Conservation (phyloP, 2,797 vertebrate genomes). For the Sebastes dallii region DNA sequence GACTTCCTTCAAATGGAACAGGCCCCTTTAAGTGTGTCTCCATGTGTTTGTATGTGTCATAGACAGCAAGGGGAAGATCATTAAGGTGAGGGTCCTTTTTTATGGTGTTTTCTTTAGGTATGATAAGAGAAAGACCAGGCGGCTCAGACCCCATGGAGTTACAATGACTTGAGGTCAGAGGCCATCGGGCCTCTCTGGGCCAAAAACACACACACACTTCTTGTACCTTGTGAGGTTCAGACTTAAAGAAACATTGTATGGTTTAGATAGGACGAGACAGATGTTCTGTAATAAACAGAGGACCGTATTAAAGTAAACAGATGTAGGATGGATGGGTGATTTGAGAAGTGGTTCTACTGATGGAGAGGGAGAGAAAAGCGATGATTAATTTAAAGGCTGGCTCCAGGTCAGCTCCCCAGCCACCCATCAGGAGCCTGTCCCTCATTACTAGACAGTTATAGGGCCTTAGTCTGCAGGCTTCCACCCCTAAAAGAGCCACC, state of each 20-base stretch:
- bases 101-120: constrained; percentile 11
- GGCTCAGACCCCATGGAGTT: constrained; percentile 11
- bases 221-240: neutral
- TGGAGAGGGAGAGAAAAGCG: constrained; percentile 16
- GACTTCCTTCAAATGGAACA: neutral
- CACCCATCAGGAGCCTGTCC: constrained; percentile 60
- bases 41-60: neutral
- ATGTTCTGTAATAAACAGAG: neutral
- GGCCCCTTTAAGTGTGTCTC: neutral
- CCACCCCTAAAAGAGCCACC: constrained; percentile 62
- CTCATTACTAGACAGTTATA: constrained; percentile 72
- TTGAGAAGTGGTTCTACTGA: neutral
- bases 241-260: neutral
- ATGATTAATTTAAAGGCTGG: constrained; percentile 33
- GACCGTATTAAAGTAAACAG: neutral
- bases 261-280: neutral
- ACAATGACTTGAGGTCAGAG: constrained; percentile 29
- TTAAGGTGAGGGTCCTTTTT: constrained; percentile 6
- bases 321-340: neutral
- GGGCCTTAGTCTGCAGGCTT: constrained; percentile 53
- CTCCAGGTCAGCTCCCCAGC: constrained; percentile 65
- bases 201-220: constrained; percentile 18
- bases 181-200: constrained; percentile 10
- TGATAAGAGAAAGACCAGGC: constrained; percentile 19
- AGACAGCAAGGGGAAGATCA: neutral